Evolutionary conservation across 2,113 vertebrate genomes (phyloP).

Genomic region (Chloebia gouldiae): DNA sequence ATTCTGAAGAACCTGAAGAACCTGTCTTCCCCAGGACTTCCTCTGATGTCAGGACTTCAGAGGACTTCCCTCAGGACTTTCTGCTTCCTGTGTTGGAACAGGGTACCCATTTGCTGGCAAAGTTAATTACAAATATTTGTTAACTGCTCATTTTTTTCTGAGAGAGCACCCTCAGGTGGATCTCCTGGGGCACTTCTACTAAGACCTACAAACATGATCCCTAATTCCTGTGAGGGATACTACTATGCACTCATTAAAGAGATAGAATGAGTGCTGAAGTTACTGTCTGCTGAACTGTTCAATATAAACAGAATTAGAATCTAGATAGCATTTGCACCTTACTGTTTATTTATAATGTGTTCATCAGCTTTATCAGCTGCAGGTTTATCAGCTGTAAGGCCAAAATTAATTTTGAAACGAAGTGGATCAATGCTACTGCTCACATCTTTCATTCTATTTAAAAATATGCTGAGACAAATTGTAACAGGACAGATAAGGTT

Average conservation of each 20-base stretch:
- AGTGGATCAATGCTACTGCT: background rate
- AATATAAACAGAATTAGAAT: background rate
- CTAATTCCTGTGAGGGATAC: background rate
- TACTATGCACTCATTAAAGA: background rate
- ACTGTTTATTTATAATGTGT: background rate
- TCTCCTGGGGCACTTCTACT: background rate
- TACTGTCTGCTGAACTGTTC: background rate
- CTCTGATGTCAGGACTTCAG: too few relatives aligned
- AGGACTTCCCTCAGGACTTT: too few relatives aligned
- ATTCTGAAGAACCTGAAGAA: background rate
- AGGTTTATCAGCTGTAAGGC: background rate
- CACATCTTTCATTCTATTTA: background rate
- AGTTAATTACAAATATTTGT: background rate
- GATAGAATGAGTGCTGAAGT: background rate
- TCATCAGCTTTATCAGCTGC: background rate
- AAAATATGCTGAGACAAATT: background rate
- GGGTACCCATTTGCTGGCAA: background rate
- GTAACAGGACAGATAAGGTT: background rate
- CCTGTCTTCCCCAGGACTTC: background rate
- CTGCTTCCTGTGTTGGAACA: background rate
- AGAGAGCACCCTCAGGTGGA: background rate
- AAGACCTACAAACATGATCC: background rate
- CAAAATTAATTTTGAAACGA: background rate
- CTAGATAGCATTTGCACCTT: background rate
- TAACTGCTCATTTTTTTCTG: background rate